A percentile compares a stretch with the other conserved stretches of the same genome.
Evolutionary conservation across 2,888 invertebrate genomes (phyloP).

Genomic region (Pterostichus madidus): DNA sequence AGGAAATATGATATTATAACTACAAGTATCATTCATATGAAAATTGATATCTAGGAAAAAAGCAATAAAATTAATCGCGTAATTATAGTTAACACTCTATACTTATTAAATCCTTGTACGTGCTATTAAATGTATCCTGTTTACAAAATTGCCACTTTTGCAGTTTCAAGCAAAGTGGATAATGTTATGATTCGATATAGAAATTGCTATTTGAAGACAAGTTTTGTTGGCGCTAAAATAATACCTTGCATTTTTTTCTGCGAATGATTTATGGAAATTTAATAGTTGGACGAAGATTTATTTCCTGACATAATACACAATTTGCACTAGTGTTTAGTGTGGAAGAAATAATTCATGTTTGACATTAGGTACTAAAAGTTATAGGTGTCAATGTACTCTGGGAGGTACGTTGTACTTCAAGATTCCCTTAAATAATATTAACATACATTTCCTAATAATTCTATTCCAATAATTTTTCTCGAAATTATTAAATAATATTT

Average conservation of each 20-base stretch:
- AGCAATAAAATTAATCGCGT: constrained; percentile 37
- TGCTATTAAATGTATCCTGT: constrained; percentile 28
- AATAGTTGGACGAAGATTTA: neutral
- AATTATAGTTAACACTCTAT: constrained; percentile 1
- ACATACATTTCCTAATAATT: too few species aligned
- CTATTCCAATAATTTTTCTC: too few species aligned
- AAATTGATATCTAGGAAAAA: constrained; percentile 23
- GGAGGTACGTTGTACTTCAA: neutral
- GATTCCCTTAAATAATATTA: neutral
- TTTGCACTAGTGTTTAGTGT: neutral
- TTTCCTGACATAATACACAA: constrained; percentile 5
- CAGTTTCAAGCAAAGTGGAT: constrained; percentile 3
- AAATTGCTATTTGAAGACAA: constrained; percentile 33
- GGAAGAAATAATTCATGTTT: constrained; percentile 24
- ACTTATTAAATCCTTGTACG: neutral
- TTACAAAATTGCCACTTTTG: neutral
- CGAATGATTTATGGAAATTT: constrained; percentile 20
- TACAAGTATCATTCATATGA: neutral
- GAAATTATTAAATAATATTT: too few species aligned
- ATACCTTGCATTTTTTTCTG: constrained; percentile 4
- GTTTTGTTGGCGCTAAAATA: constrained; percentile 20
- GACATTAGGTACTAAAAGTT: constrained; percentile 30
- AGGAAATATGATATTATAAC: constrained; percentile 42
- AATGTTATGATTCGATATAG: neutral
- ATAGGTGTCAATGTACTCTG: constrained; percentile 16